These are phyloP conservation scores for Salvelinus sp. DNA, from an alignment of 2,113 vertebrate species.

Conservation along the genomic window DNA sequence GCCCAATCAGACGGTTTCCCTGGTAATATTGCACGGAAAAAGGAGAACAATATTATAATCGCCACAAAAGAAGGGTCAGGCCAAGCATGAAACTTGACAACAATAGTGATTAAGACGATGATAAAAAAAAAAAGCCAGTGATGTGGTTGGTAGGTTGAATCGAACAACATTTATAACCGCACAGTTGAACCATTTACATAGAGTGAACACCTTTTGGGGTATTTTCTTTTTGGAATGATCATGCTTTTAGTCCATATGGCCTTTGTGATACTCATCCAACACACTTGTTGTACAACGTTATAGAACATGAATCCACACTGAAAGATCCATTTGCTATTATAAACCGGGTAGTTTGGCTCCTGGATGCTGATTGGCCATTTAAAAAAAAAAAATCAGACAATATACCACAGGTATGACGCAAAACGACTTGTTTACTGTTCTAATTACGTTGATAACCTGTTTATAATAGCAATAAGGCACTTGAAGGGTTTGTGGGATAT, in stretches of 20 bases:
- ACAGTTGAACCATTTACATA: constrained; percentile 19
- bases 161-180: constrained; percentile 25
- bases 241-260: not conserved
- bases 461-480: too few species aligned
- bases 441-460: too few species aligned
- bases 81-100: constrained; percentile 80
- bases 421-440: too few species aligned
- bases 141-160: constrained; percentile 46
- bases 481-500: too few species aligned
- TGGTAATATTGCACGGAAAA: constrained; percentile 71
- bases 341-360: too few species aligned
- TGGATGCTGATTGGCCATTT: too few species aligned
- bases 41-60: constrained; percentile 71
- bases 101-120: constrained; percentile 82
- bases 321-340: not conserved
- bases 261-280: not conserved
- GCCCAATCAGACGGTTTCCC: constrained; percentile 70
- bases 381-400: too few species aligned
- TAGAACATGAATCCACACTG: not conserved
- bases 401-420: too few species aligned
- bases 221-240: not conserved
- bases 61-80: constrained; percentile 79
- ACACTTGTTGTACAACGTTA: not conserved
- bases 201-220: not conserved
- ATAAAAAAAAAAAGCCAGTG: constrained; percentile 59